Evolutionary conservation across 2,113 vertebrate genomes (phyloP).

Genomic region (Boleophthalmus pectinirostris): DNA sequence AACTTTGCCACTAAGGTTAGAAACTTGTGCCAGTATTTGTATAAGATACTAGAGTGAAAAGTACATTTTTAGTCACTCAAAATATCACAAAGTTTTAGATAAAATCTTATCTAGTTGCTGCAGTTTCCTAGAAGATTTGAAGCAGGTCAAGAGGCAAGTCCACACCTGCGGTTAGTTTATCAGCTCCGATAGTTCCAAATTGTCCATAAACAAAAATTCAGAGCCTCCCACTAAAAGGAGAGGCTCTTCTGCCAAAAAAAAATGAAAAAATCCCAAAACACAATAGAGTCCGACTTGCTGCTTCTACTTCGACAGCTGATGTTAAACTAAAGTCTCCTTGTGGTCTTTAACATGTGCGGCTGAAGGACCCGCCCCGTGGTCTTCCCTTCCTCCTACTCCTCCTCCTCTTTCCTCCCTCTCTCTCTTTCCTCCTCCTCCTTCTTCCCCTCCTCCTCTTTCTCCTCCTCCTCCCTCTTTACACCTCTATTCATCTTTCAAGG

Average conservation of each 20-base stretch:
- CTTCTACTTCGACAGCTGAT: conserved; percentile 31
- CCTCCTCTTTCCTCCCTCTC: too few relatives aligned
- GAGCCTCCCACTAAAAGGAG: too few relatives aligned
- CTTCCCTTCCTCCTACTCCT: too few relatives aligned
- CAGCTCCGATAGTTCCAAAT: conserved; percentile 35
- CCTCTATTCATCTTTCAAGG: too few relatives aligned
- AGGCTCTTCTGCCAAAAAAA: too few relatives aligned
- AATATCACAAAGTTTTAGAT: not conserved
- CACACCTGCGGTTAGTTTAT: conserved; percentile 54
- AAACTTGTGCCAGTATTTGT: not conserved
- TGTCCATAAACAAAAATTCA: too few relatives aligned
- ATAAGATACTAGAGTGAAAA: not conserved
- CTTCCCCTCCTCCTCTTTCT: too few relatives aligned
- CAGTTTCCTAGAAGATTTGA: not conserved
- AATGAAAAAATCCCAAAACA: not conserved
- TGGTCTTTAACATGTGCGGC: not conserved
- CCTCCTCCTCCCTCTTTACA: too few relatives aligned
- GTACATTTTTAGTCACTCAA: not conserved
- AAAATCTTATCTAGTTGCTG: not conserved
- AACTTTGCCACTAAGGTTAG: too few relatives aligned
- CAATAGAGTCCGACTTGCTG: not conserved
- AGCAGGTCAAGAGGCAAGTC: conserved; percentile 8
- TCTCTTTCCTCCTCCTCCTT: too few relatives aligned
- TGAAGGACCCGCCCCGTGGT: conserved; percentile 48
- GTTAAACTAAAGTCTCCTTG: not conserved